Evolutionary conservation across 2,113 vertebrate species (phyloP).

Genomic region (Notarius quadriscutis): DNA sequence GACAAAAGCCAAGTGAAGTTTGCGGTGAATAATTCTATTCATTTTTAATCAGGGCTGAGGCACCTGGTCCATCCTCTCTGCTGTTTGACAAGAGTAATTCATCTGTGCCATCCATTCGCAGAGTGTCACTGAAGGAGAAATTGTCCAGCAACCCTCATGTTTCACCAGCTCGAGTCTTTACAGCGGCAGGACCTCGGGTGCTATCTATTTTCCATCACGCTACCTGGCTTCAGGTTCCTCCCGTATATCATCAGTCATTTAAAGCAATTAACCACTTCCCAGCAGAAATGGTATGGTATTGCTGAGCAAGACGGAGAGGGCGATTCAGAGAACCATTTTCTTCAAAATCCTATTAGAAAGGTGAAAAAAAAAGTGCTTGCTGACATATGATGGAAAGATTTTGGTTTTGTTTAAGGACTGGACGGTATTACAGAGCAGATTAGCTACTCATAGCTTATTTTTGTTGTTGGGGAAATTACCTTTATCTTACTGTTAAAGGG

Average conservation of each 20-base stretch:
- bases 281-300: conserved; percentile 70
- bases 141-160: conserved; percentile 56
- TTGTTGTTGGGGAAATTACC: conserved; percentile 79
- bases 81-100: conserved; percentile 56
- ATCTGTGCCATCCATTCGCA: conserved; percentile 51
- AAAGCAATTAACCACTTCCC: conserved; percentile 79
- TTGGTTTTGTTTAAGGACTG: conserved; percentile 82
- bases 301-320: conserved; percentile 75
- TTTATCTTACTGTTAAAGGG: conserved; percentile 59
- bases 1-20: conserved; percentile 31
- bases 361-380: conserved; percentile 57
- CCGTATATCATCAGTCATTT: conserved; percentile 79
- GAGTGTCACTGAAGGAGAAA: conserved; percentile 57
- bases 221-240: conserved; percentile 71
- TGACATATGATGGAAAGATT: conserved; percentile 78
- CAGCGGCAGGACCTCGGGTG: conserved; percentile 44
- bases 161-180: conserved; percentile 46
- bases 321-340: conserved; percentile 79
- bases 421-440: conserved; percentile 79
- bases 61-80: conserved; percentile 45
- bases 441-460: conserved; percentile 75
- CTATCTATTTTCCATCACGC: conserved; percentile 63
- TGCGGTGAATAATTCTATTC: conserved; percentile 48
- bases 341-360: conserved; percentile 80
- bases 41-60: conserved; percentile 56